Base-by-base conservation (phyloP, 92 coral and sea anemone species). In the Epizoanthus scotinus region DNA sequence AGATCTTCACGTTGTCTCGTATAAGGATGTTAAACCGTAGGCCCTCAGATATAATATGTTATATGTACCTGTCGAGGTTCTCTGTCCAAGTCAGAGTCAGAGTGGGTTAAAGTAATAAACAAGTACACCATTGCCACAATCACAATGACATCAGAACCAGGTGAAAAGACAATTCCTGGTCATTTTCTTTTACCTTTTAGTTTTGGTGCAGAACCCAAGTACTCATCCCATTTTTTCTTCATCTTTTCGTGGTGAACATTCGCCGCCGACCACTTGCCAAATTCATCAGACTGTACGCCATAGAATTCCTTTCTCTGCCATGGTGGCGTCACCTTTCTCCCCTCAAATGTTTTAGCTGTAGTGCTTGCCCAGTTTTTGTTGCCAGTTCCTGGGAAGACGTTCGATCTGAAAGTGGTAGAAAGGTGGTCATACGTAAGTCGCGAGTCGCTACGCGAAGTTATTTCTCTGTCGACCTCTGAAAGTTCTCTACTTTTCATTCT, bases 191-290 rank as follows among this genome's bases (percentile, higher is more conserved):
- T 90, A 94, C 98, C 98, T 94, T 91, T 87, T 83, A 85, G 86
- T 87, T 95, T 95, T 10, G 93, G 91, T 52, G 88, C 64, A 25
- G 95, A 54, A 31, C 85, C 81, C 64, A 90, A 82, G 64, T 95
- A 91, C 47, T 83, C 90, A 18, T 93, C 90, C 98, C 98, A 95
- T 2, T 90, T 91, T 69, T 93, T 95, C 81, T 95, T 93, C 98
- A 92, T 95, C 66, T 91, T 87, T 80, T 95, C 97, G 84, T 95
- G 93, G 62, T 87, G 89, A 3, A 93, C 98, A 73, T 93, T 95
- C 18, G 98, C 98, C 14, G 91, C 98, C 13, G 97, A 88, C 98
- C 98, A 95, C 47, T 89, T 82, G 27, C 91, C 98, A 81, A 92
- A 86, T 34, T 87, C 91, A 78, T 95, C 98, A 2, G 92, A 84